phyloP scores from a whole-genome alignment of 2,113 vertebrate genomes.

The Grammomys surdaster region DNA sequence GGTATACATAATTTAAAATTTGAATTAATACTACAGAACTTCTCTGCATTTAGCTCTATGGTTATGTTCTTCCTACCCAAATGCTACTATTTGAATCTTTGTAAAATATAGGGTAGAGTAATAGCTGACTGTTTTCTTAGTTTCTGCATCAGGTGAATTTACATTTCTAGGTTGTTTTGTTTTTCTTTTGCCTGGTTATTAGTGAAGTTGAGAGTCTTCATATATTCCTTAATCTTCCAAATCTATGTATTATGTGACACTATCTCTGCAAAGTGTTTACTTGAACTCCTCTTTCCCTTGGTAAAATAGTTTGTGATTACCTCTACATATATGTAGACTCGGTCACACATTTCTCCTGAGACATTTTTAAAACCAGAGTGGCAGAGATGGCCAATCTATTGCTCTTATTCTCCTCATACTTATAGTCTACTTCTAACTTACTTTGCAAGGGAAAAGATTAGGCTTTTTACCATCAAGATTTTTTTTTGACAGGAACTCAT shows the following conservation, averaged over 20 bases:
- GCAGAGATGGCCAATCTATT: not conserved
- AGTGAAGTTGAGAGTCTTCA: not conserved
- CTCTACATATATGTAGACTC: not conserved
- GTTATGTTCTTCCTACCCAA: not conserved
- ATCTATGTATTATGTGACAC: not conserved
- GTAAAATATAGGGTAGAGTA: not conserved
- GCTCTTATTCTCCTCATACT: not conserved
- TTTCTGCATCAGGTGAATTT: not conserved
- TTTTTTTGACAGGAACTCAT: constrained; percentile 58
- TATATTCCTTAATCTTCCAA: not conserved
- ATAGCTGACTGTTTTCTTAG: not conserved
- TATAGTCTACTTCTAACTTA: not conserved
- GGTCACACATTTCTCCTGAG: constrained; percentile 37
- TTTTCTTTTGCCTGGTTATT: not conserved
- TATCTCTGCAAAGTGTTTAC: not conserved
- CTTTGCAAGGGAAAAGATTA: constrained; percentile 24
- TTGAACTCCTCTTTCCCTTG: not conserved
- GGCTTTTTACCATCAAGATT: not conserved
- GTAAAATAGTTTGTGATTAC: not conserved
- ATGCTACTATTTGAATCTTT: not conserved
- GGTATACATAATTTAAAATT: not conserved
- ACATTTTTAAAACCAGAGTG: constrained; percentile 11
- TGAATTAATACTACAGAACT: not conserved
- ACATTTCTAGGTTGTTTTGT: constrained; percentile 3
- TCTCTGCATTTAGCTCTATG: not conserved